Base-by-base conservation (phyloP, 37 sponge, comb jelly and placozoan species). In the Petrosia ficiformis region DNA sequence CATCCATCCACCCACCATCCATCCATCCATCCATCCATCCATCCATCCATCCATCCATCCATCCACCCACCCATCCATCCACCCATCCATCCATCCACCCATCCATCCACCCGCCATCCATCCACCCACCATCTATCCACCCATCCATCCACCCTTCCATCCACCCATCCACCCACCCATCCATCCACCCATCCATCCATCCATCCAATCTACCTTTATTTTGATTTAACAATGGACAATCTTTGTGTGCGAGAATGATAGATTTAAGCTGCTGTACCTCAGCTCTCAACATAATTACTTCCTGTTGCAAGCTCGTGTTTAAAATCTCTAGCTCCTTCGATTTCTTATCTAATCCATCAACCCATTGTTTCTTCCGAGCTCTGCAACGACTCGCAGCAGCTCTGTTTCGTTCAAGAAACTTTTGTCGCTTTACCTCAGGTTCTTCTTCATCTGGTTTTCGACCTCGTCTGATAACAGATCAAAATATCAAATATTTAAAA, bases 191-290 rank as follows among this genome's bases (percentile, higher is more conserved):
- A n/a, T n/a, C n/a, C n/a, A n/a, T n/a, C n/a, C n/a, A n/a, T n/a
- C n/a, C n/a, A n/a, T n/a, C n/a, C n/a, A n/a, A n/a, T n/a, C n/a
- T n/a, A n/a, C n/a, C n/a, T n/a, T n/a, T n/a, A n/a, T n/a, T n/a
- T n/a, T n/a, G n/a, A n/a, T n/a, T n/a, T 19, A 90, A 86, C 33
- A 94, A 74, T 0, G 94, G 94, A 71, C 94, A 94, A 73, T 95
- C 93, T 67, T 92, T 83, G 73, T 95, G 93, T 4, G 94, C 94
- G 52, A 95, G 65, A 28, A 95, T 86, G 66, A 95, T 84, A 22
- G 81, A 77, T 86, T 91, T 95, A 24, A 95, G 89, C 26, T 95
- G 93, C 72, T 87, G 89, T 31, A 91, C 89, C 40, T 95, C 95
- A 29, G 89, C 76, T 16, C 86, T 63, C 75, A 95, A 61, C 59